These are phyloP conservation scores for Phoenoteleia sp. DNA, from an alignment of 2,888 invertebrate genomes.

Conservation along the genomic window DNA sequence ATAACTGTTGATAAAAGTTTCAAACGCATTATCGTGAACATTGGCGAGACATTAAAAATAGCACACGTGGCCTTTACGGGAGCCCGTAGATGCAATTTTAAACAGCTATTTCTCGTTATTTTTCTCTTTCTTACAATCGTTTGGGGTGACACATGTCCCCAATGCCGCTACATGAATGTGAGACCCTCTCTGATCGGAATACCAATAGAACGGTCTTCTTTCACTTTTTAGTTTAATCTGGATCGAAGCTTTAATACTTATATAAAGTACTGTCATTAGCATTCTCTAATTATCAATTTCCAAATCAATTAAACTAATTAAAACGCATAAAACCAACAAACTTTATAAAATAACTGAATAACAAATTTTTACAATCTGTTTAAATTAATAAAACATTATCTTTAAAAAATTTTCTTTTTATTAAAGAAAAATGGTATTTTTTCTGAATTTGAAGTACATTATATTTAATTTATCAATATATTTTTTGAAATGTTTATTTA, in stretches of 20 bases:
- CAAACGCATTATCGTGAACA: conserved; percentile 85
- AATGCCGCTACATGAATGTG: conserved; percentile 80
- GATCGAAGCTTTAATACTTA: conserved; percentile 44
- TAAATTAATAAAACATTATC: no score
- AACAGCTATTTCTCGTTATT: conserved; percentile 83
- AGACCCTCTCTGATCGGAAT: conserved; percentile 80
- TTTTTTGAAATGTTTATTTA: conserved; percentile 6
- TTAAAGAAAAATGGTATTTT: no score
- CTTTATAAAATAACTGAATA: no score
- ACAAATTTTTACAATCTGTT: no score
- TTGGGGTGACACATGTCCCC: conserved; percentile 85
- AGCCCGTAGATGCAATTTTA: conserved; percentile 85
- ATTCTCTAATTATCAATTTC: conserved; percentile 1
- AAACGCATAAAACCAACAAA: no score
- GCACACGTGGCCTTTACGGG: conserved; percentile 85
- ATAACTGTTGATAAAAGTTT: conserved; percentile 86
- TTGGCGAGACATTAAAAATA: conserved; percentile 85
- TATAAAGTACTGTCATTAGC: conserved; percentile 48
- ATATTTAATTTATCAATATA: no score
- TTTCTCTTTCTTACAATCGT: conserved; percentile 79
- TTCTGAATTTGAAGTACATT: no score
- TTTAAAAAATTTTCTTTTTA: no score
- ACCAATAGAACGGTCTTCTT: conserved; percentile 78
- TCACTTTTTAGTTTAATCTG: conserved; percentile 31
- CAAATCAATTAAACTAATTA: conserved; percentile 13